Conservation (phyloP, 1,140 invertebrate genomes). For the Triops cancriformis region DNA sequence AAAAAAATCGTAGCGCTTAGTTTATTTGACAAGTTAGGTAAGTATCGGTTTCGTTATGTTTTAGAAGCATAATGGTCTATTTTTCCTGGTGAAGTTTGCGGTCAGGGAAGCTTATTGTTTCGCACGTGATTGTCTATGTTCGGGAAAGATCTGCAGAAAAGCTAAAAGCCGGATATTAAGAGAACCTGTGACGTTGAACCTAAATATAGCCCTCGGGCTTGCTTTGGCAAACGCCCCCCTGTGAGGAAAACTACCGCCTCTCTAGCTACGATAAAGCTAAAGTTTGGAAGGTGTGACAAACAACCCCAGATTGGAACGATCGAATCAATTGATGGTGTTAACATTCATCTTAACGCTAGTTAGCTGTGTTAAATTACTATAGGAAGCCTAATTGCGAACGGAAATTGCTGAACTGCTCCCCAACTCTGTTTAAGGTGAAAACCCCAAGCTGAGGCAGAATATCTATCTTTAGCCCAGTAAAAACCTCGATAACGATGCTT, state of each 20-base stretch:
- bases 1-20: background rate
- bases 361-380: no score
- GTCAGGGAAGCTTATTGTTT: background rate
- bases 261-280: background rate
- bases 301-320: no score
- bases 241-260: background rate
- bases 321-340: no score
- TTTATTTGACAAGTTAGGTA: background rate
- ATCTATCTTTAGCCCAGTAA: background rate
- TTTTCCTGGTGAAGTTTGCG: background rate
- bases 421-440: background rate
- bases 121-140: background rate
- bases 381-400: no score
- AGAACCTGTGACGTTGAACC: background rate
- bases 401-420: background rate
- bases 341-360: no score
- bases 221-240: constrained; percentile 5
- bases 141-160: background rate
- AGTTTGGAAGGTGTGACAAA: no score
- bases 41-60: background rate
- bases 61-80: background rate
- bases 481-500: constrained; percentile 1
- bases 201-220: background rate
- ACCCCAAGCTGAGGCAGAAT: background rate
- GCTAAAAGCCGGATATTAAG: constrained; percentile 10